These are phyloP conservation scores for Triplophysa rosa DNA, from an alignment of 2,113 vertebrate genomes.

Conservation along the genomic window DNA sequence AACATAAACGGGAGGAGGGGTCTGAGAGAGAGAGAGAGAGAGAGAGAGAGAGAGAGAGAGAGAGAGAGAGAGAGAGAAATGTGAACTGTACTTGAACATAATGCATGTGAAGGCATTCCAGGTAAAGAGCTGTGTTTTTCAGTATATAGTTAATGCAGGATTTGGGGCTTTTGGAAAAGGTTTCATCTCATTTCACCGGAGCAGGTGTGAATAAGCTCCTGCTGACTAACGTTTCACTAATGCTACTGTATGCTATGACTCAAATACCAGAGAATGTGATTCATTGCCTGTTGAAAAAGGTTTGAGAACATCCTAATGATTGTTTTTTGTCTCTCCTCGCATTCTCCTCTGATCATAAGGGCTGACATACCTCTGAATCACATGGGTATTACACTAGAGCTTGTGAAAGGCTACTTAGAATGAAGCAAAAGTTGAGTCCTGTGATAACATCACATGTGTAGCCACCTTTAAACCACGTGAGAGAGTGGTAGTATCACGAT, in stretches of 20 bases:
- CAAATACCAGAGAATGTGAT: conserved; percentile 14
- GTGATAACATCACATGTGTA: conserved; percentile 25
- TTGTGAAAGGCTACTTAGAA: background rate
- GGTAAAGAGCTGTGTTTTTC: conserved; percentile 9
- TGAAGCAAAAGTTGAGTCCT: conserved; percentile 13
- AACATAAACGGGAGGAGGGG: conserved; percentile 28
- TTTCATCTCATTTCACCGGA: conserved; percentile 2
- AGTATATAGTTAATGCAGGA: background rate
- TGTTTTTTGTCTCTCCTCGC: background rate
- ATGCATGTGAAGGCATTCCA: conserved; percentile 8
- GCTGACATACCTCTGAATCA: conserved; percentile 40
- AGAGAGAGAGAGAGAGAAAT: conserved; percentile 1
- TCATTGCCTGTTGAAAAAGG: background rate
- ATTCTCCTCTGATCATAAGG: background rate
- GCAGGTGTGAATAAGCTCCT: conserved; percentile 9
- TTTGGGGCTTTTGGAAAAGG: background rate
- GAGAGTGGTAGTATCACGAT: background rate
- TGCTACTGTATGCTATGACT: background rate
- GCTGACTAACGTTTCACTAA: background rate
- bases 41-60: conserved; percentile 5
- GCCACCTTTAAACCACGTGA: background rate
- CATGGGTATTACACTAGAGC: background rate
- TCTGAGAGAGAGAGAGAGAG: background rate
- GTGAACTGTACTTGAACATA: background rate
- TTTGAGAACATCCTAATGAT: background rate